Conservation (phyloP, 2,113 vertebrate species). For the Brachypodius melanocephalos region DNA sequence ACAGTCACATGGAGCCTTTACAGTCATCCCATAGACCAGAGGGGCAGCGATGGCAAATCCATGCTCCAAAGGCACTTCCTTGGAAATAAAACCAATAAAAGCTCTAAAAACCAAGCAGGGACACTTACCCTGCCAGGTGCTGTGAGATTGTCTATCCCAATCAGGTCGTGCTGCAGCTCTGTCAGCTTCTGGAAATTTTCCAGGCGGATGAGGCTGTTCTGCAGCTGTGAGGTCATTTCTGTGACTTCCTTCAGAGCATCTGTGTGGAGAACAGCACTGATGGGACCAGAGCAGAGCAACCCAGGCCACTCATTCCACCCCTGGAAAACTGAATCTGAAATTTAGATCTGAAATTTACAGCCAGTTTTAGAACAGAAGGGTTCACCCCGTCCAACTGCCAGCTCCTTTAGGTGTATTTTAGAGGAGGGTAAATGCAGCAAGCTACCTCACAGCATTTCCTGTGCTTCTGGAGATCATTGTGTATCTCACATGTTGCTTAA, state of each 20-base stretch:
- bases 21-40: background rate
- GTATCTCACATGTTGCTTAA: background rate
- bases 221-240: constrained; percentile 83
- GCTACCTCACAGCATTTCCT: background rate
- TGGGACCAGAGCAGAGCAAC: background rate
- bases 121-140: constrained; percentile 84
- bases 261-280: constrained; percentile 15
- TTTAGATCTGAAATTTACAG: background rate
- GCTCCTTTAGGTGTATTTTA: background rate
- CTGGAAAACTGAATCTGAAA: background rate
- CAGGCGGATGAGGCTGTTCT: constrained; percentile 87
- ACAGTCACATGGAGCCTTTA: background rate
- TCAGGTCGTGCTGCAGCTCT: constrained; percentile 91
- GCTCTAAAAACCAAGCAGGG: background rate
- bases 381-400: background rate
- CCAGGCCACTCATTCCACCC: background rate
- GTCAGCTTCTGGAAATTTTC: constrained; percentile 95
- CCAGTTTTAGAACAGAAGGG: background rate
- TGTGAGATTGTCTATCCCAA: constrained; percentile 85
- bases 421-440: background rate
- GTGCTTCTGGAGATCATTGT: background rate
- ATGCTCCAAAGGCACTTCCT: background rate
- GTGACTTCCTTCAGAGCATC: constrained; percentile 87
- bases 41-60: background rate
- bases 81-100: background rate